phyloP scores from a whole-genome alignment of 2,888 invertebrate genomes.

The Sericinus montela region DNA sequence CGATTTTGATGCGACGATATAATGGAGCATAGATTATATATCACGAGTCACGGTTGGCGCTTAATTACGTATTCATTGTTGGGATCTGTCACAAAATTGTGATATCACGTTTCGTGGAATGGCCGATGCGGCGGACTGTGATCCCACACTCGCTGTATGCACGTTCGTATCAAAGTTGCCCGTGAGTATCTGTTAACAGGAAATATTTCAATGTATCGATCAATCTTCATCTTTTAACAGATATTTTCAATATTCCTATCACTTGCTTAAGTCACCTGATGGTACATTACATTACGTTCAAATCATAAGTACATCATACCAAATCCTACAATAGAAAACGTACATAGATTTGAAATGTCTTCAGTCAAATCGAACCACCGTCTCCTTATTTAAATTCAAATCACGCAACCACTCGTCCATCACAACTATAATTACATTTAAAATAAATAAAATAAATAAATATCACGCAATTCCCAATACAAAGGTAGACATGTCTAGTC shows the following conservation, averaged over 20 bases:
- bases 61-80: constrained; percentile 9
- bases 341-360: too few relatives aligned
- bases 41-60: constrained; percentile 1
- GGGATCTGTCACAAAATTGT: constrained; percentile 15
- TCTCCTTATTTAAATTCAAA: too few relatives aligned
- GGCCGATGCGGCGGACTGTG: neutral
- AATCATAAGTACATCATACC: too few relatives aligned
- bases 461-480: too few relatives aligned
- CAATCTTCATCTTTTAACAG: neutral
- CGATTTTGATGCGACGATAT: neutral
- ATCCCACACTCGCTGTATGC: constrained; percentile 2
- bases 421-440: too few relatives aligned
- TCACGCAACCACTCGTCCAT: too few relatives aligned
- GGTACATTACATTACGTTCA: too few relatives aligned
- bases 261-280: too few relatives aligned
- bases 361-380: too few relatives aligned
- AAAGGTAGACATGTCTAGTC: too few relatives aligned
- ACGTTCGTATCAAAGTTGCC: neutral
- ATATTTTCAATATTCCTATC: neutral
- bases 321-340: too few relatives aligned
- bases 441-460: too few relatives aligned
- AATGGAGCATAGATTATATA: neutral
- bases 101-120: constrained; percentile 17
- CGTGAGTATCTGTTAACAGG: neutral
- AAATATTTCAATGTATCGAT: neutral